phyloP scores from a whole-genome alignment of 2,113 vertebrate species.

The Lagenorhynchus albirostris region DNA sequence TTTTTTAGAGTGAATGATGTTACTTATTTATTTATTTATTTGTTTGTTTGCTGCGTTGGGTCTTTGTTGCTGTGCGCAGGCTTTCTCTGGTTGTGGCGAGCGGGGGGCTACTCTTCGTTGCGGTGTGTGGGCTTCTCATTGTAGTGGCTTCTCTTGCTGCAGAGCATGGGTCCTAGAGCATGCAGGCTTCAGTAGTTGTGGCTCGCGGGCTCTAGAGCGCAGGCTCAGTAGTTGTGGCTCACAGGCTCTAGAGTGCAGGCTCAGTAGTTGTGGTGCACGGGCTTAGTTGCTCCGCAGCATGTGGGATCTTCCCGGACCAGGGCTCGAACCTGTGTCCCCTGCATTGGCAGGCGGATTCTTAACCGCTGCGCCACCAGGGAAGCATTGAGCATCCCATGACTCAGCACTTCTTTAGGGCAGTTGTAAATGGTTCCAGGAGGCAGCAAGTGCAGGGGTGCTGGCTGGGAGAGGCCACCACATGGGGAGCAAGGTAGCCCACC shows the following conservation, averaged over 20 bases:
- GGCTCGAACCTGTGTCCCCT: no score
- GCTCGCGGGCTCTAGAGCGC: neutral
- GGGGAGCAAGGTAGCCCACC: neutral
- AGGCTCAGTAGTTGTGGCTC: no score
- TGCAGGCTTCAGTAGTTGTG: neutral
- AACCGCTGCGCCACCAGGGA: no score
- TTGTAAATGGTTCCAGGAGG: neutral
- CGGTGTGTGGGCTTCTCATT: rapidly evolving
- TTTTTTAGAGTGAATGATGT: no score
- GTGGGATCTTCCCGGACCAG: no score
- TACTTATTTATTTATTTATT: neutral
- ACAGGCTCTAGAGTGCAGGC: no score
- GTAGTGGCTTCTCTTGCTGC: neutral
- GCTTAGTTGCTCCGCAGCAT: no score
- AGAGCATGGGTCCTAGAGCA: neutral
- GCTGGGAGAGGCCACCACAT: neutral
- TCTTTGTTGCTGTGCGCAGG: neutral
- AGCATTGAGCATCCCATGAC: no score
- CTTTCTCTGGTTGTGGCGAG: neutral
- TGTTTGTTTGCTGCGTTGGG: neutral
- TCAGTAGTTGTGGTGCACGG: no score
- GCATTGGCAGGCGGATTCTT: no score
- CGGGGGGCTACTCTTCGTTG: neutral
- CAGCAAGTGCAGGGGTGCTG: neutral
- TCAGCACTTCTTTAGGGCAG: neutral